Conservation (phyloP, 2,797 vertebrate genomes). For the Crypturellus tataupa region DNA sequence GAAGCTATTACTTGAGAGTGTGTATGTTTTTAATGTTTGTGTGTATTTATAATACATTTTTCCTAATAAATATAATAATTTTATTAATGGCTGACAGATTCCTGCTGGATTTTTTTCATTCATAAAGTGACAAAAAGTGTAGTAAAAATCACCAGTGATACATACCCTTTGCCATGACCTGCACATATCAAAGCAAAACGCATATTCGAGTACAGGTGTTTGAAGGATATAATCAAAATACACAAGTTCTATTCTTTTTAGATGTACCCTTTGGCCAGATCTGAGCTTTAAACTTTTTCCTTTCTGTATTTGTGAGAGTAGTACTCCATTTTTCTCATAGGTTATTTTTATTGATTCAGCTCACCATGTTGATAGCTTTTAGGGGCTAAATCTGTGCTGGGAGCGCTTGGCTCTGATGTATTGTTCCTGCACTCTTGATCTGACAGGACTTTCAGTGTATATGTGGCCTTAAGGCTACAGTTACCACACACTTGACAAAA, state of each 20-base stretch:
- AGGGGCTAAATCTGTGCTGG: fast-evolving
- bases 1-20: not conserved
- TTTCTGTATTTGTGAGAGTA: not conserved
- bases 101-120: not conserved
- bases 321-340: fast-evolving
- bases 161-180: not conserved
- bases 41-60: not conserved
- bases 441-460: fast-evolving
- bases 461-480: not conserved
- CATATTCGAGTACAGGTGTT: not conserved
- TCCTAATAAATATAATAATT: not conserved
- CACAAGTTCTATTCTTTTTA: not conserved
- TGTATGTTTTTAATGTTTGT: not conserved
- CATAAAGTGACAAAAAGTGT: not conserved
- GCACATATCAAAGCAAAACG: not conserved
- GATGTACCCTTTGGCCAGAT: fast-evolving
- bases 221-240: not conserved
- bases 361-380: fast-evolving
- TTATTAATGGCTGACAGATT: not conserved
- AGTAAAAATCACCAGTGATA: fast-evolving
- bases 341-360: fast-evolving
- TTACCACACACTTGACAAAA: not conserved
- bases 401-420: fast-evolving
- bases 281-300: not conserved
- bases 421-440: not conserved